Conservation (phyloP, 2,888 invertebrate genomes). For the Steromphala cineraria region DNA sequence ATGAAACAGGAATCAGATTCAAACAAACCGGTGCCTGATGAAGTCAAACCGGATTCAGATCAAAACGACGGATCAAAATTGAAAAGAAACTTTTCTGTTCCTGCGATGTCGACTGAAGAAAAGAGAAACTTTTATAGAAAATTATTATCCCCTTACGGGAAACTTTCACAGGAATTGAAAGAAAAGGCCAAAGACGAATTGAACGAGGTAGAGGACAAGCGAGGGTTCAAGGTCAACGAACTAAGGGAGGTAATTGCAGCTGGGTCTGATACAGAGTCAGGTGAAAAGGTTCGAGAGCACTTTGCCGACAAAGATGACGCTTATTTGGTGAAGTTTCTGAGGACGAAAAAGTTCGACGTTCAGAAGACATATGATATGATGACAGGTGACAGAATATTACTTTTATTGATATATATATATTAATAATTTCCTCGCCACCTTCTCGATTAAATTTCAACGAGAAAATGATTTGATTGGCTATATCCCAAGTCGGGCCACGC, state of each 20-base stretch:
- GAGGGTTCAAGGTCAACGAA: neutral
- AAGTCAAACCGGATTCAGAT: too few species aligned
- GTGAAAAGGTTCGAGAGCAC: neutral
- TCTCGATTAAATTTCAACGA: too few species aligned
- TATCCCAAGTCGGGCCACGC: too few species aligned
- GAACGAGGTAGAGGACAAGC: constrained; percentile 11
- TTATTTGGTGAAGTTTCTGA: constrained; percentile 21
- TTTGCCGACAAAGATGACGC: constrained; percentile 20
- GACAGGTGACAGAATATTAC: neutral
- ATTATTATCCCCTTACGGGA: neutral
- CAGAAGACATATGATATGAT: constrained; percentile 22
- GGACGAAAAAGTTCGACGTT: constrained; percentile 26
- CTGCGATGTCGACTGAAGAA: neutral
- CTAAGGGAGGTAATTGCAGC: constrained; percentile 15
- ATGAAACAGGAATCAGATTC: too few species aligned
- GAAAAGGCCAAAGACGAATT: constrained; percentile 22
- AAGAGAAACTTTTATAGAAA: neutral
- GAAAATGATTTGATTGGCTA: too few species aligned
- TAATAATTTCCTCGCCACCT: too few species aligned
- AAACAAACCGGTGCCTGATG: too few species aligned
- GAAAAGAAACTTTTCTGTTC: neutral
- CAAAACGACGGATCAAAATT: too few species aligned
- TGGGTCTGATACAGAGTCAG: constrained; percentile 1
- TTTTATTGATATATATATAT: neutral
- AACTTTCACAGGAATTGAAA: neutral